Percentiles rank a stretch among this genome's conserved stretches.
phyloP scores from a whole-genome alignment of 2,113 vertebrate genomes.

The Rhynchomys soricoides region DNA sequence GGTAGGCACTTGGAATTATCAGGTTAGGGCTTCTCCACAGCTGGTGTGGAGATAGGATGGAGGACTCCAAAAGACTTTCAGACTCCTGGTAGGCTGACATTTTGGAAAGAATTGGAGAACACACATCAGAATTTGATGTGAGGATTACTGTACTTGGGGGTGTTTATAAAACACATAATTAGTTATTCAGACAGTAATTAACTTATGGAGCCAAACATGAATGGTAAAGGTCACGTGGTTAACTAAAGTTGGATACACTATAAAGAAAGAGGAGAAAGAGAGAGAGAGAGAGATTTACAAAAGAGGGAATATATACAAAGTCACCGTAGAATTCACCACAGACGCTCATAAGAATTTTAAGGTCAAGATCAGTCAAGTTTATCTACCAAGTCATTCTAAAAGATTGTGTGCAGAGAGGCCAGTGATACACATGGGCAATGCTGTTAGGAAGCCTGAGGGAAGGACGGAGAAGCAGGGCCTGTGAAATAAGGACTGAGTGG shows the following conservation, averaged over 20 bases:
- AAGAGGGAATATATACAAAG: neutral
- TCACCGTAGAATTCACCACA: neutral
- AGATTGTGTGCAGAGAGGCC: neutral
- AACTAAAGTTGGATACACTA: neutral
- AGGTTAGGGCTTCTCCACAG: neutral
- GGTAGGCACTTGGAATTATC: neutral
- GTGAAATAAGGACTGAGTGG: neutral
- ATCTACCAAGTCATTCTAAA: neutral
- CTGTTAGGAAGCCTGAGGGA: neutral
- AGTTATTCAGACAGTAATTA: neutral
- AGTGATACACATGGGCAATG: neutral
- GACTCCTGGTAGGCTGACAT: neutral
- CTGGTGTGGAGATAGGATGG: rapidly evolving
- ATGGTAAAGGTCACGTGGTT: neutral
- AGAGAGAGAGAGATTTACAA: neutral
- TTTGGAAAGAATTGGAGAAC: neutral
- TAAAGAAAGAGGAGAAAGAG: too few species aligned
- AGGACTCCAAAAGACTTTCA: neutral
- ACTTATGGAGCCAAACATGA: neutral
- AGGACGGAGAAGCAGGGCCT: neutral
- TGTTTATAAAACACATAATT: neutral
- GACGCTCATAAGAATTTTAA: neutral
- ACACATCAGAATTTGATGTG: neutral
- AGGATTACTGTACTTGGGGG: neutral
- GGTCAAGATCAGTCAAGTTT: neutral